Base-by-base conservation (phyloP, 2,888 invertebrate genomes). In the Cataglyphis albicans region DNA sequence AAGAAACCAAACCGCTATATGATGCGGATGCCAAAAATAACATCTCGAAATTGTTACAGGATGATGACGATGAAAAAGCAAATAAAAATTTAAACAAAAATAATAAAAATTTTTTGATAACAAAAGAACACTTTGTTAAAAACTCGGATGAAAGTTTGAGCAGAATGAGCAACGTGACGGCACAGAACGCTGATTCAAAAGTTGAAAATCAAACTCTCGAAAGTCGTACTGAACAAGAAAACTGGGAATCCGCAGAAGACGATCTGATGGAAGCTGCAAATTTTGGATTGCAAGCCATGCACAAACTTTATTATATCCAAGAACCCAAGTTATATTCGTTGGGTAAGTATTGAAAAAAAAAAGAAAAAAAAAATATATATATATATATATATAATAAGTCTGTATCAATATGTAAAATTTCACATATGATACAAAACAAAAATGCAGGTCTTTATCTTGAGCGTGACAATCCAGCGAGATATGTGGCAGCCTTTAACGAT, bases 401-500 rank as follows among this genome's bases (percentile, higher is more conserved):
- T 21, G 6, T 32, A 55, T 57, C 1, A 41, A n/a, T n/a, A 59
- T 12, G 6, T 65, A 21, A 63, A 83, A 52, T 52, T n/a, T 70
- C 7, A 61, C 38, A 18, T 25, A 10, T 41, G 10, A 15, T 35
- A 35, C 12, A 6, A 41, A 52, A 64, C 25, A 3, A 76, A 67
- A 25, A 68, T 5, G 7, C 93, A 97, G 97, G 97, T 67, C 94
- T 97, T 6, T 96, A 96, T 95, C 93, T 97, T 85, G 95, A 96
- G 29, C 95, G 95, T 67, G 95, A 96, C 67, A 96, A 97, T 91
- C 97, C 97, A 7, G 97, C 97, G 0, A 95, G 96, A 15, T 96
- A 96, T 92, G 96, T 97, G 68, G 97, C 97, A 0, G 96, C 96
- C 0, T 97, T 97, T 95, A 97, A 97, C 92, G 96, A 96, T 0